Evolutionary conservation across 1,140 invertebrate genomes (phyloP).

Genomic region (Caenorhabditis elegans): WBcel235 BX284603.4:3689501-3690000

Average conservation of each 20-base stretch:
- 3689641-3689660: not conserved
- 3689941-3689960: too few relatives aligned
- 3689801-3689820: not conserved
- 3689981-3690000: too few relatives aligned
- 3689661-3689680: not conserved
- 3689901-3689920: too few relatives aligned
- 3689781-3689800: not conserved
- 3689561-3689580: not conserved
- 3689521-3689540: not conserved
- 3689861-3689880: too few relatives aligned
- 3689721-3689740: conserved; percentile 22
- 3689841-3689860: not conserved
- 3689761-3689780: too few relatives aligned
- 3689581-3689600: not conserved
- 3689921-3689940: too few relatives aligned
- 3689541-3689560: not conserved
- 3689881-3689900: too few relatives aligned
- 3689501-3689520: too few relatives aligned
- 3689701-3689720: conserved; percentile 29
- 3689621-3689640: not conserved
- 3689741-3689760: not conserved
- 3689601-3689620: not conserved
- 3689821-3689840: not conserved
- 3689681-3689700: conserved; percentile 32
- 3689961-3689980: too few relatives aligned